phyloP scores from a whole-genome alignment of 2,888 invertebrate genomes.

The Microplitis deprimator region DNA sequence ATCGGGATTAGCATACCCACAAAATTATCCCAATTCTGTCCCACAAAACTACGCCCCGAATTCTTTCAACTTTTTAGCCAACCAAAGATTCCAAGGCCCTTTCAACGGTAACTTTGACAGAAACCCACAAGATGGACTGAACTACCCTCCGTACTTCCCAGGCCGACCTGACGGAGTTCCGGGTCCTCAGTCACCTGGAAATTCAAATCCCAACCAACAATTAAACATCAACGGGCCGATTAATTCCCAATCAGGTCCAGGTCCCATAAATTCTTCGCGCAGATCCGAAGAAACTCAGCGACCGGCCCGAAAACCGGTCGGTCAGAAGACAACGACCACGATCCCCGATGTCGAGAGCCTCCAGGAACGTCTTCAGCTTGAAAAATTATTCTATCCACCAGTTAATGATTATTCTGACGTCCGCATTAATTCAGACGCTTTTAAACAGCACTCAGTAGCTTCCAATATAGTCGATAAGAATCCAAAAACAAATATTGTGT shows the following conservation, averaged over 20 bases:
- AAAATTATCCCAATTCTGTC: not conserved
- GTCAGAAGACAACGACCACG: constrained; percentile 4
- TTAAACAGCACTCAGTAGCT: constrained; percentile 45
- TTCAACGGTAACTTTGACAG: constrained; percentile 37
- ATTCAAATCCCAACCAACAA: not conserved
- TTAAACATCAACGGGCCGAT: not conserved
- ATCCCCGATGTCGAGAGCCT: constrained; percentile 41
- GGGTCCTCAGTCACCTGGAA: not conserved
- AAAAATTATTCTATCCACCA: constrained; percentile 47
- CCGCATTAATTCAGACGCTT: constrained; percentile 48
- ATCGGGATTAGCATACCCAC: not conserved
- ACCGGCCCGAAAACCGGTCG: not conserved
- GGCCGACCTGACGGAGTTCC: constrained; percentile 1
- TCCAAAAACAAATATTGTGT: constrained; percentile 7
- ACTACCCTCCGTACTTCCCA: constrained; percentile 42
- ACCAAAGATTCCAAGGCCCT: not conserved
- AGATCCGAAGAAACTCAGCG: constrained; percentile 3
- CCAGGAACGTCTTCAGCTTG: constrained; percentile 42
- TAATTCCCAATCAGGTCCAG: not conserved
- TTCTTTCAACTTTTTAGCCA: not conserved
- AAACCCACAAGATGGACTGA: constrained; percentile 45
- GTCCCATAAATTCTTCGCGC: constrained; percentile 1
- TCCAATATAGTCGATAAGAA: constrained; percentile 35
- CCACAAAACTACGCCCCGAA: not conserved
- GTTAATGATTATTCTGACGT: constrained; percentile 51